Evolutionary conservation across 1,140 invertebrate species (phyloP).

Genomic region (Galleria mellonella): DNA sequence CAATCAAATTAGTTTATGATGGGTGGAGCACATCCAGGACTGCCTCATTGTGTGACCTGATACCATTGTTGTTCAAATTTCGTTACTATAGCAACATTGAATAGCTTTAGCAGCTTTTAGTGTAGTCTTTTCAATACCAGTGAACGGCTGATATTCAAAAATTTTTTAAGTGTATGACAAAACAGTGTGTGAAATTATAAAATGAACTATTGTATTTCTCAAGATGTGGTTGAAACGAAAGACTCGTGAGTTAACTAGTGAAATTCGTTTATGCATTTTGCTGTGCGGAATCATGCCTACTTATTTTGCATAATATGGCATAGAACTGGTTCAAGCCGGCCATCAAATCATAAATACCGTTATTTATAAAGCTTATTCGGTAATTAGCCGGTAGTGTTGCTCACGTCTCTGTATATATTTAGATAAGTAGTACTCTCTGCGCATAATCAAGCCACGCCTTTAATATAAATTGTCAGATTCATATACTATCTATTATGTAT

Average conservation of each 20-base stretch:
- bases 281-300: neutral
- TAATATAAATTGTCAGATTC: too few relatives aligned
- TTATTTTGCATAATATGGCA: neutral
- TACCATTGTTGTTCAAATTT: constrained; percentile 40
- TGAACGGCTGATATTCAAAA: neutral
- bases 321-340: too few relatives aligned
- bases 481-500: too few relatives aligned
- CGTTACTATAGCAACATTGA: constrained; percentile 61
- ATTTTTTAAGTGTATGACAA: too few relatives aligned
- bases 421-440: too few relatives aligned
- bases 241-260: constrained; percentile 16
- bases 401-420: too few relatives aligned
- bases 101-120: constrained; percentile 27
- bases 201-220: constrained; percentile 12
- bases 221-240: constrained; percentile 10
- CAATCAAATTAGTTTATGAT: too few relatives aligned
- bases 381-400: too few relatives aligned
- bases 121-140: neutral
- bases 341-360: too few relatives aligned
- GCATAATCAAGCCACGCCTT: too few relatives aligned
- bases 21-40: too few relatives aligned
- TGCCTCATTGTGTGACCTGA: neutral
- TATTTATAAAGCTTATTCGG: too few relatives aligned
- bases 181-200: neutral
- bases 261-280: constrained; percentile 5